Conservation (phyloP, 2,888 invertebrate genomes). For the Tachina grossa region DNA sequence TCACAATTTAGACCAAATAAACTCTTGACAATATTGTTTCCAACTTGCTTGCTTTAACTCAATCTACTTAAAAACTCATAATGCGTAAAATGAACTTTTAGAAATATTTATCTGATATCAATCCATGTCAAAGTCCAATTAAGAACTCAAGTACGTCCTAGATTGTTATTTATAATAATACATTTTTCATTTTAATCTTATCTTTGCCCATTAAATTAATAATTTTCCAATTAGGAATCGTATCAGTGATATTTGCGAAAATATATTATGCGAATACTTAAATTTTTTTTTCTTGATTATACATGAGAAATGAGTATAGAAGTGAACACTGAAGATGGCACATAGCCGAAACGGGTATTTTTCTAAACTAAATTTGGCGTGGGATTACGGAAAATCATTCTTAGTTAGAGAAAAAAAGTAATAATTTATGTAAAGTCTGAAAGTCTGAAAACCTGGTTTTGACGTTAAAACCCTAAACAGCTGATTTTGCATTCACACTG, state of each 20-base stretch:
- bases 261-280: not conserved
- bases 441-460: too few relatives aligned
- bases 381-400: too few relatives aligned
- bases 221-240: constrained; percentile 20
- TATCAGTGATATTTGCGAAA: not conserved
- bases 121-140: not conserved
- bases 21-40: not conserved
- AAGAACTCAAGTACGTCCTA: constrained; percentile 1
- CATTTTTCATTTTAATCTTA: constrained; percentile 21
- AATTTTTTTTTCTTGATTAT: too few relatives aligned
- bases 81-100: not conserved
- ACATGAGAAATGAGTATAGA: too few relatives aligned
- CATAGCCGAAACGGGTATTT: too few relatives aligned
- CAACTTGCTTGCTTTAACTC: not conserved
- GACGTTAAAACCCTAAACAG: too few relatives aligned
- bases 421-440: too few relatives aligned
- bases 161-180: not conserved
- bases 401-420: too few relatives aligned
- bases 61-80: not conserved
- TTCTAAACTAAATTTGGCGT: too few relatives aligned
- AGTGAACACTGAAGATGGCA: too few relatives aligned
- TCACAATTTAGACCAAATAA: too few relatives aligned
- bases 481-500: too few relatives aligned
- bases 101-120: not conserved
- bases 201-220: constrained; percentile 15